Percentiles rank a stretch among this genome's conserved stretches.
phyloP scores from a whole-genome alignment of 2,797 vertebrate genomes.

The Hemibagrus guttatus region DNA sequence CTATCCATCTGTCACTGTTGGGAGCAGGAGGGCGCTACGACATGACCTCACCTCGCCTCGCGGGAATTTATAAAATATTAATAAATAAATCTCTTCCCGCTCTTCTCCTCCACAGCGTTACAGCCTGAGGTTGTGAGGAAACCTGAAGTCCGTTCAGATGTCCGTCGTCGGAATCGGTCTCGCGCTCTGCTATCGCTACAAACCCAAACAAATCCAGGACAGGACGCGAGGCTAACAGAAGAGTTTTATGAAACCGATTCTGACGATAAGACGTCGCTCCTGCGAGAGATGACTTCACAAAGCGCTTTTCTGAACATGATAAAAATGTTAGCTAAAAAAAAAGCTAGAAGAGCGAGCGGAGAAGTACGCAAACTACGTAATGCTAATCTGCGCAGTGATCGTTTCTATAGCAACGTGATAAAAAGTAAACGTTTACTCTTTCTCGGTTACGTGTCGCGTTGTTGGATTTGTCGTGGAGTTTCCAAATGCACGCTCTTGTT shows the following conservation, averaged over 20 bases:
- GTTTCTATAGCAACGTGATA: neutral
- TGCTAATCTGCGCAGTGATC: neutral
- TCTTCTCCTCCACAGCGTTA: neutral
- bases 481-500: too few species aligned
- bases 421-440: too few species aligned
- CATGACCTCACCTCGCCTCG: neutral
- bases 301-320: neutral
- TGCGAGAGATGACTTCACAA: neutral
- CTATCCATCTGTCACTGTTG: conserved; percentile 11
- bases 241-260: neutral
- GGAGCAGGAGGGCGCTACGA: neutral
- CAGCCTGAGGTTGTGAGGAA: neutral
- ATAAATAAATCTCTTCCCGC: neutral
- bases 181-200: neutral
- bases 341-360: neutral
- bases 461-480: too few species aligned
- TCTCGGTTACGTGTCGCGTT: too few species aligned
- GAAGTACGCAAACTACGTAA: neutral
- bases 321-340: neutral
- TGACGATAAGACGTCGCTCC: neutral
- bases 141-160: neutral
- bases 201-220: neutral
- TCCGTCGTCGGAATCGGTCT: neutral
- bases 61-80: neutral
- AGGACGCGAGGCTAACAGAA: neutral